Evolutionary conservation across 1,140 invertebrate genomes (phyloP).

Genomic region (Drosophila lowei): DNA sequence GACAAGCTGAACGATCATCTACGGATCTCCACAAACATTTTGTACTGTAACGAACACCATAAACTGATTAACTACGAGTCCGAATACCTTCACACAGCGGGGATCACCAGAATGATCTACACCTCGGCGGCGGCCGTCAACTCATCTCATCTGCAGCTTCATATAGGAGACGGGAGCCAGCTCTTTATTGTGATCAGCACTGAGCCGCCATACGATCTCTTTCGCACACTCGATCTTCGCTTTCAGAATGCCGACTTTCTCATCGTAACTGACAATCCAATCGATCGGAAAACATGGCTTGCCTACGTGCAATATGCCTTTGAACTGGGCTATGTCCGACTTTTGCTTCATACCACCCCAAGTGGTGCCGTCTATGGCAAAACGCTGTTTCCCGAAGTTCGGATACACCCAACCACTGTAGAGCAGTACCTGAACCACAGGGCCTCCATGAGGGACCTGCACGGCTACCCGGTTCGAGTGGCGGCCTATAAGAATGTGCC

Average conservation of each 20-base stretch:
- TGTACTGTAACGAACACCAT: conserved; percentile 23
- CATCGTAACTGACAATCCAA: conserved; percentile 16
- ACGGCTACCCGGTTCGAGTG: conserved; percentile 39
- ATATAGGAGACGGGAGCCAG: conserved; percentile 12
- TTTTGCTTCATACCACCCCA: conserved; percentile 31
- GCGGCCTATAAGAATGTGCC: conserved; percentile 55
- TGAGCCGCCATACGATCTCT: conserved; percentile 22
- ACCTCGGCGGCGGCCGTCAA: conserved; percentile 24
- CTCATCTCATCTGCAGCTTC: conserved; percentile 9
- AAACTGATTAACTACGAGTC: neutral
- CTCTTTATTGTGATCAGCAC: conserved; percentile 41
- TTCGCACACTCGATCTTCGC: conserved; percentile 8
- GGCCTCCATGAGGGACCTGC: conserved; percentile 5
- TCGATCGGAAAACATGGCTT: conserved; percentile 22
- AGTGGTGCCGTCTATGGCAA: conserved; percentile 32
- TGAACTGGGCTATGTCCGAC: conserved; percentile 38
- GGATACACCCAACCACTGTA: conserved; percentile 9
- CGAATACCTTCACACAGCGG: conserved; percentile 10
- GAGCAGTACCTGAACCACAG: neutral
- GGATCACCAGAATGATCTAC: conserved; percentile 19
- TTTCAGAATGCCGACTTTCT: conserved; percentile 52
- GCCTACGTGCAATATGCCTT: conserved; percentile 19
- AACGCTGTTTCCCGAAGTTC: conserved; percentile 29
- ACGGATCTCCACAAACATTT: conserved; percentile 31
- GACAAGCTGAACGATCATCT: conserved; percentile 49